Evolutionary conservation across 1,140 invertebrate genomes (phyloP).

Genomic region (Lordiphosa collinella): DNA sequence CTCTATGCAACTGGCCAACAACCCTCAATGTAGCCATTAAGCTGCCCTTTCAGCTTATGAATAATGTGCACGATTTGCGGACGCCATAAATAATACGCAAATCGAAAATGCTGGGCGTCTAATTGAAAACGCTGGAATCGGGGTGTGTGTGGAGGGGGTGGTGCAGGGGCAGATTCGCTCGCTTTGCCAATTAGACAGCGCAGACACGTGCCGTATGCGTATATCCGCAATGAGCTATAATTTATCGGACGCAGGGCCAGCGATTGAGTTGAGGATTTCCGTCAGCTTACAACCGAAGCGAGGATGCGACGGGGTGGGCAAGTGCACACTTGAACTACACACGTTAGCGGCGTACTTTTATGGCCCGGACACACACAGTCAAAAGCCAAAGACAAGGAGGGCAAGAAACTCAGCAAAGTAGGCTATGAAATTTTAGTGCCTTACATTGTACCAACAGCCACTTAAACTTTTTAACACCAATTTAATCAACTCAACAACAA

Average conservation of each 20-base stretch:
- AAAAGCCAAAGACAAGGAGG: constrained; percentile 1
- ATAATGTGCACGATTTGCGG: constrained; percentile 74
- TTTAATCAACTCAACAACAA: constrained; percentile 64
- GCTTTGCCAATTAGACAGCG: constrained; percentile 72
- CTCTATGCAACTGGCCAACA: not conserved
- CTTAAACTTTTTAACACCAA: constrained; percentile 73
- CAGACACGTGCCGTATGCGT: constrained; percentile 74
- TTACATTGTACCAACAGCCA: constrained; percentile 69
- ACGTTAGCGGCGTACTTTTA: constrained; percentile 64
- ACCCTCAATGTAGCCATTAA: constrained; percentile 43
- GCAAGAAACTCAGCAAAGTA: constrained; percentile 36
- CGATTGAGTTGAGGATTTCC: constrained; percentile 60
- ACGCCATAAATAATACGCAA: constrained; percentile 76
- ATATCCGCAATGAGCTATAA: constrained; percentile 62
- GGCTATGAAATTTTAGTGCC: constrained; percentile 70
- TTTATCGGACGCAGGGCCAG: constrained; percentile 42
- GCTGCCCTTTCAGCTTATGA: constrained; percentile 64
- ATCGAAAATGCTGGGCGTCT: constrained; percentile 73
- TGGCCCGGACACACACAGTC: constrained; percentile 25
- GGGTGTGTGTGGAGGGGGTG: constrained; percentile 9
- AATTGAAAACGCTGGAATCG: constrained; percentile 63
- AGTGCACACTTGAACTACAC: constrained; percentile 75
- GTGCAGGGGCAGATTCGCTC: constrained; percentile 52
- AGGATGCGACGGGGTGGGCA: constrained; percentile 23
- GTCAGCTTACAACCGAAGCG: constrained; percentile 66